Evolutionary conservation across 2,888 invertebrate genomes (phyloP).

Genomic region (Ornithoptera priamus): DNA sequence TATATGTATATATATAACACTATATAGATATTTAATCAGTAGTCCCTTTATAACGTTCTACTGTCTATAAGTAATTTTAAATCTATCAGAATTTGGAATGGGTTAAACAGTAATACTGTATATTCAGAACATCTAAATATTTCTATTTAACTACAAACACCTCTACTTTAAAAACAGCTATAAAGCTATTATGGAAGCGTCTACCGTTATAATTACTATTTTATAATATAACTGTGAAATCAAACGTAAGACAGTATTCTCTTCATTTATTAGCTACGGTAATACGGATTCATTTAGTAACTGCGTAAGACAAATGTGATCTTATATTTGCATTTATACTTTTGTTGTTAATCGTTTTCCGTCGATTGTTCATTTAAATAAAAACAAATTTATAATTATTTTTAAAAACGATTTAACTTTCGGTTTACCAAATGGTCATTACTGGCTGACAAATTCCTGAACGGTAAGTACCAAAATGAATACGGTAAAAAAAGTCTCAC

Average conservation of each 20-base stretch:
- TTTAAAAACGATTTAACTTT: too few relatives aligned
- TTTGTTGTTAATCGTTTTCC: too few relatives aligned
- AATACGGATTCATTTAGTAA: too few relatives aligned
- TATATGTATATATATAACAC: neutral
- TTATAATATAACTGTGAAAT: conserved; percentile 22
- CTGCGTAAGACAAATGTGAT: too few relatives aligned
- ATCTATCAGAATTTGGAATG: conserved; percentile 45
- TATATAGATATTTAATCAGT: neutral
- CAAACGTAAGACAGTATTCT: neutral
- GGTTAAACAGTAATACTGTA: conserved; percentile 64
- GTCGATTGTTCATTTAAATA: too few relatives aligned
- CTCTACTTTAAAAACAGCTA: conserved; percentile 43
- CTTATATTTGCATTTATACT: too few relatives aligned
- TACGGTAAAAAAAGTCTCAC: too few relatives aligned
- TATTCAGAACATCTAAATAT: conserved; percentile 45
- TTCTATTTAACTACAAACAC: conserved; percentile 30
- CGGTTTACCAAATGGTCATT: too few relatives aligned
- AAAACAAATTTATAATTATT: too few relatives aligned
- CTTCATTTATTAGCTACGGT: too few relatives aligned
- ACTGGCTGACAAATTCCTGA: too few relatives aligned
- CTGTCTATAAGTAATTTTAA: neutral
- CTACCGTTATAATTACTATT: conserved; percentile 45
- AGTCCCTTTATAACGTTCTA: neutral
- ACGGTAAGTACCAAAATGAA: too few relatives aligned
- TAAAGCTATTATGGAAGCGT: conserved; percentile 66